Evolutionary conservation across 2,113 vertebrate species (phyloP).

Genomic region (Burhinus bistriatus): DNA sequence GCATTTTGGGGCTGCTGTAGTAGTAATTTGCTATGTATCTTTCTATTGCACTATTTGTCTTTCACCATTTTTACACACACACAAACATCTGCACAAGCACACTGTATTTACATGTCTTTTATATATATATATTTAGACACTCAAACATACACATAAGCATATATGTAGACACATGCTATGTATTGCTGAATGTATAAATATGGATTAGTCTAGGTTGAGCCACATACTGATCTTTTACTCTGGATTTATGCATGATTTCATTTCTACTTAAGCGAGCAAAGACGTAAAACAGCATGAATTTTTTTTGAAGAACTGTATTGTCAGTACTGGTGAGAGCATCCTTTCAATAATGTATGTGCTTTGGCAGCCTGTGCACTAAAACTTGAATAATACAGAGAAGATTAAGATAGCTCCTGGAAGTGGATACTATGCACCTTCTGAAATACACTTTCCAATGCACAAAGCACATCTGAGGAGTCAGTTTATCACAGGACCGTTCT

Average conservation of each 20-base stretch:
- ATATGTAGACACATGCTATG: neutral
- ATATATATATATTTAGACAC: neutral
- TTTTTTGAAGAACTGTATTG: neutral
- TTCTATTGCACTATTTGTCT: neutral
- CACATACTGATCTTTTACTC: neutral
- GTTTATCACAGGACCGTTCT: neutral
- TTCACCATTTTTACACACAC: neutral
- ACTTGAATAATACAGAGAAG: neutral
- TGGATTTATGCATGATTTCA: neutral
- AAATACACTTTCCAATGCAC: neutral
- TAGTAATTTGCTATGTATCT: neutral
- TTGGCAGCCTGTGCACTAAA: neutral
- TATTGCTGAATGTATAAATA: neutral
- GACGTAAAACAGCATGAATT: neutral
- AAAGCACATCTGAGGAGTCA: neutral
- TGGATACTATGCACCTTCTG: neutral
- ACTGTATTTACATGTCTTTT: neutral
- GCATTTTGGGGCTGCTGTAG: neutral
- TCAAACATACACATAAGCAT: neutral
- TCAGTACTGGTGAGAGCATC: neutral
- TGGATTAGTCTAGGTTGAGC: neutral
- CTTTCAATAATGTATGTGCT: neutral
- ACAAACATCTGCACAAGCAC: neutral
- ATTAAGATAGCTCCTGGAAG: neutral
- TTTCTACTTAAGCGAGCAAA: neutral